Percentiles rank a stretch among this genome's conserved stretches.
phyloP scores from a whole-genome alignment of 2,797 vertebrate genomes.

The Gephyroberyx darwinii region DNA sequence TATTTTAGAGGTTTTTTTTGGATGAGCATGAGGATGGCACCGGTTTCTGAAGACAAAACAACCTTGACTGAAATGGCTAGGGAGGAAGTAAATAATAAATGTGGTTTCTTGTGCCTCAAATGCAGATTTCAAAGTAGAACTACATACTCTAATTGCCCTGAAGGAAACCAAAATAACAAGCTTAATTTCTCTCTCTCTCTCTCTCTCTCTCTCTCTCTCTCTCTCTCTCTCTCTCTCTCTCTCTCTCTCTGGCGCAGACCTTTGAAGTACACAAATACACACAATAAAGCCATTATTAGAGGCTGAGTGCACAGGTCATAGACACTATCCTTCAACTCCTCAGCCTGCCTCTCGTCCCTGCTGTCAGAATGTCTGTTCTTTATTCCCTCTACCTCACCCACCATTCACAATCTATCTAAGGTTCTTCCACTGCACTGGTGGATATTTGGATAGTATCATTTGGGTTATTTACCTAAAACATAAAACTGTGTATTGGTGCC shows the following conservation, averaged over 20 bases:
- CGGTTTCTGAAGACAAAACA: constrained; percentile 23
- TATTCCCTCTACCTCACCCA: not conserved
- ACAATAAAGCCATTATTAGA: constrained; percentile 40
- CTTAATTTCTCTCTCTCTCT: constrained; percentile 10
- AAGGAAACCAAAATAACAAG: constrained; percentile 26
- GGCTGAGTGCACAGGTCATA: constrained; percentile 47
- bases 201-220: constrained; percentile 12
- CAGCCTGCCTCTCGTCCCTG: constrained; percentile 2
- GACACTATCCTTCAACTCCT: constrained; percentile 28
- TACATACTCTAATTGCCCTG: not conserved
- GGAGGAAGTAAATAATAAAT: constrained; percentile 53
- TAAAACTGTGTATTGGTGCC: constrained; percentile 5
- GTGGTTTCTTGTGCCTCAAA: constrained; percentile 38
- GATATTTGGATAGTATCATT: constrained; percentile 3
- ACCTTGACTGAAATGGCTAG: constrained; percentile 42
- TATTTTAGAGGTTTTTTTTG: constrained; percentile 41
- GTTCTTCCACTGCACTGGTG: too few species aligned
- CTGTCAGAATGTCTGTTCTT: not conserved
- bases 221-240: constrained; percentile 1
- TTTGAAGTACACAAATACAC: constrained; percentile 48
- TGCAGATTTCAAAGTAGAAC: constrained; percentile 49
- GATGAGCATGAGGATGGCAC: constrained; percentile 21
- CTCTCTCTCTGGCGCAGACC: constrained; percentile 5
- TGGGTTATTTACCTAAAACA: not conserved
- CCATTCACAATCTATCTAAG: not conserved